Percentiles rank a stretch among this genome's conserved stretches.
These are phyloP conservation scores for Hypothenemus hampei DNA, from an alignment of 1,140 invertebrate genomes.

Conservation along the genomic window DNA sequence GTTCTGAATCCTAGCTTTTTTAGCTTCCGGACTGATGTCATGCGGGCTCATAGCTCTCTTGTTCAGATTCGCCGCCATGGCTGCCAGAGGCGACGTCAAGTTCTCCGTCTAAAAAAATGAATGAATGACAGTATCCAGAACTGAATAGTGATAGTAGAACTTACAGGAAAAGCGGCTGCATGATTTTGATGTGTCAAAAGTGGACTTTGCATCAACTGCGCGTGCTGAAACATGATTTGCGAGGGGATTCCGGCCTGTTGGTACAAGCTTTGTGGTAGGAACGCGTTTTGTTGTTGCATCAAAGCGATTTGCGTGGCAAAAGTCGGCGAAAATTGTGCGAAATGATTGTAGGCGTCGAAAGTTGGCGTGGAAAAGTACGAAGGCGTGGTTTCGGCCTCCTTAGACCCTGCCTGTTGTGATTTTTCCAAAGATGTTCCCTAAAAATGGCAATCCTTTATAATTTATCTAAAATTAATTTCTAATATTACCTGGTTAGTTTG, in stretches of 20 bases:
- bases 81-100: conserved; percentile 47
- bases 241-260: conserved; percentile 37
- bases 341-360: conserved; percentile 44
- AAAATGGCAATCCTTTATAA: no score
- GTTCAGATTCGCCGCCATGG: conserved; percentile 53
- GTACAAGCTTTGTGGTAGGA: conserved; percentile 38
- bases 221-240: conserved; percentile 44
- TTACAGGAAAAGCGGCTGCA: conserved; percentile 19
- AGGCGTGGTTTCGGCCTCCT: conserved; percentile 31
- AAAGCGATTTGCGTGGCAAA: conserved; percentile 41
- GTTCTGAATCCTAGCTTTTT: conserved; percentile 66
- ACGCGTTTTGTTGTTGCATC: conserved; percentile 43
- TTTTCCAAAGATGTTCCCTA: no score
- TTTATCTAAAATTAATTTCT: no score
- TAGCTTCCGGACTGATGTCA: conserved; percentile 55
- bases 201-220: conserved; percentile 42
- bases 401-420: not conserved
- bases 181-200: conserved; percentile 34
- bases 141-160: not conserved
- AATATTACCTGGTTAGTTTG: no score
- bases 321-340: conserved; percentile 43
- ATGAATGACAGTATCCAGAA: not conserved
- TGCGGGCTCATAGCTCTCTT: conserved; percentile 51
- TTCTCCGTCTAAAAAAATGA: conserved; percentile 34
- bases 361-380: conserved; percentile 38